These are phyloP conservation scores for Phengaris arion DNA, from an alignment of 2,888 invertebrate genomes.

Conservation along the genomic window DNA sequence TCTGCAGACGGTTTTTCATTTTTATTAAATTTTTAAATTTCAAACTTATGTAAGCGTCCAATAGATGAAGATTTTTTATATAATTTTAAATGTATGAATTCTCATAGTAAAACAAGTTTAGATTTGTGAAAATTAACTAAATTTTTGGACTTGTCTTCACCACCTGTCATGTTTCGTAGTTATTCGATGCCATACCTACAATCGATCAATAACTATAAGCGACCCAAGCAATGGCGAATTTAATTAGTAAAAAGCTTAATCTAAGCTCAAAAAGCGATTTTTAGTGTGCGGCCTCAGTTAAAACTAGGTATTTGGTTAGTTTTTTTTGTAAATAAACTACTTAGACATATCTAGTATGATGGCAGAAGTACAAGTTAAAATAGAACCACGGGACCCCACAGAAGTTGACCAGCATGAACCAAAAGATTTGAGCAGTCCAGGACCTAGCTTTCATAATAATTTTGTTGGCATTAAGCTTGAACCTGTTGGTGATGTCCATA, in stretches of 20 bases:
- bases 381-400: conserved; percentile 26
- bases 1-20: neutral
- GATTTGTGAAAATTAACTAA: neutral
- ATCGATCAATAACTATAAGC: neutral
- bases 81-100: neutral
- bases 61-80: neutral
- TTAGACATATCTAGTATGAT: neutral
- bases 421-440: neutral
- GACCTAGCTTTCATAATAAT: conserved; percentile 26
- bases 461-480: conserved; percentile 34
- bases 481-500: conserved; percentile 6
- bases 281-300: neutral
- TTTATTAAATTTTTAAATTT: neutral
- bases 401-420: neutral
- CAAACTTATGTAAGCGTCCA: neutral
- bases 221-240: neutral
- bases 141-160: neutral
- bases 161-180: neutral
- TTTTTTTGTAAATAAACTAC: neutral
- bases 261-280: neutral
- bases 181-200: conserved; percentile 7
- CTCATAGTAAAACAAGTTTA: neutral
- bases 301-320: neutral
- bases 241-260: neutral
- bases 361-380: conserved; percentile 25